Percentiles rank a stretch among this genome's conserved stretches.
Evolutionary conservation across 2,113 vertebrate species (phyloP).

Genomic region (Apaloderma vittatum): DNA sequence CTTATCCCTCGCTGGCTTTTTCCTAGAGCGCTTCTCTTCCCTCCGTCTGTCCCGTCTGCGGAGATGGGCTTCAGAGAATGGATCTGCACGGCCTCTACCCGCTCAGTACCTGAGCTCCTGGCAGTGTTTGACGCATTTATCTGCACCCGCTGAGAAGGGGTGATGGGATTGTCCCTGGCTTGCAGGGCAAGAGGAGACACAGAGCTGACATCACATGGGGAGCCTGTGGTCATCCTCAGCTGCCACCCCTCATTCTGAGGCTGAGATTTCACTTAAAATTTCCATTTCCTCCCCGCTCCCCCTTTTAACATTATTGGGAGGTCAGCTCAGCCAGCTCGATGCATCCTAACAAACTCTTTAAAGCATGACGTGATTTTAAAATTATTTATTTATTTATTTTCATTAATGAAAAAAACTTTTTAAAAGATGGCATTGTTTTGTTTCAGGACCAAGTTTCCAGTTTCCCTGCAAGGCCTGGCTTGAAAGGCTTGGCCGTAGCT

Average conservation of each 20-base stretch:
- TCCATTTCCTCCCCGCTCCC: background rate
- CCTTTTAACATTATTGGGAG: background rate
- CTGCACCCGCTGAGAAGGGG: background rate
- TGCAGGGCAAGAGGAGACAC: background rate
- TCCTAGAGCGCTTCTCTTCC: background rate
- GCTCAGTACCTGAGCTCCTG: background rate
- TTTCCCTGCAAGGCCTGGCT: background rate
- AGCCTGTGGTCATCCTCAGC: rapidly evolving
- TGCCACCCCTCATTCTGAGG: background rate
- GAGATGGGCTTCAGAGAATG: background rate
- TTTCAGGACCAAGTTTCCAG: background rate
- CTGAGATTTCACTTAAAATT: background rate
- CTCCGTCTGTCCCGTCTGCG: background rate
- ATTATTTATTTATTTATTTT: background rate
- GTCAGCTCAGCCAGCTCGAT: background rate
- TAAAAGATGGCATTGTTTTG: background rate
- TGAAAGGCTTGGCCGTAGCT: background rate
- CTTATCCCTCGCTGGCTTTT: background rate
- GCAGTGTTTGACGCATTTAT: rapidly evolving
- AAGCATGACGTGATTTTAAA: rapidly evolving
- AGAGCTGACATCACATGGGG: background rate
- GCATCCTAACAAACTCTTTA: background rate
- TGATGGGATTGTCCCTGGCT: rapidly evolving
- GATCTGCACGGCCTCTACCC: rapidly evolving
- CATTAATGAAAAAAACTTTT: background rate